phyloP scores from a whole-genome alignment of 64 coral and sea anemone species.

The Montipora foliosa region DNA sequence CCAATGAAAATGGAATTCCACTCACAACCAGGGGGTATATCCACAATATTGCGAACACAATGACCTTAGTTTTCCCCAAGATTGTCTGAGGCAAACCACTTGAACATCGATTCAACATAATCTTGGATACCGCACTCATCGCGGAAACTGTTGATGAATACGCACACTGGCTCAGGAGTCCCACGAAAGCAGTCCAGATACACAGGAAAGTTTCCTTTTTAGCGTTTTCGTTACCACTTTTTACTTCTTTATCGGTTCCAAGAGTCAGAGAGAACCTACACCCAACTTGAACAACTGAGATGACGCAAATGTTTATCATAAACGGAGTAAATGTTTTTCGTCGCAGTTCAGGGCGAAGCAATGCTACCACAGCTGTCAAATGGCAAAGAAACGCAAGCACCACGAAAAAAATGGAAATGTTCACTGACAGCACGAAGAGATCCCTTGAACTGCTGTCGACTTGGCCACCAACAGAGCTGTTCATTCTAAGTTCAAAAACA shows the following conservation, averaged over 20 bases:
- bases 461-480: background rate
- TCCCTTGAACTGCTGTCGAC: background rate
- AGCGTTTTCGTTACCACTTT: background rate
- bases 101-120: background rate
- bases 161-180: background rate
- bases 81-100: background rate
- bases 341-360: background rate
- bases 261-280: background rate
- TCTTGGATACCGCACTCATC: background rate
- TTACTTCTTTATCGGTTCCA: background rate
- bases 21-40: background rate
- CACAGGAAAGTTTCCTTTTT: background rate
- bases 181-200: background rate
- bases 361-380: background rate
- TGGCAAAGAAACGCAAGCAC: background rate
- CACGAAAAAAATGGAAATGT: background rate
- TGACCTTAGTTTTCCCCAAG: background rate
- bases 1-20: background rate
- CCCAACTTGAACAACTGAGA: background rate
- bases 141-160: conserved; percentile 17
- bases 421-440: background rate
- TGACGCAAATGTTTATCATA: conserved; percentile 14
- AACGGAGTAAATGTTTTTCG: background rate
- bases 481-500: background rate
- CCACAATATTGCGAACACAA: background rate